A percentile compares a stretch with the other conserved stretches of the same genome.
Conservation (phyloP, 2,113 vertebrate species). For the Misgurnus mizolepis region DNA sequence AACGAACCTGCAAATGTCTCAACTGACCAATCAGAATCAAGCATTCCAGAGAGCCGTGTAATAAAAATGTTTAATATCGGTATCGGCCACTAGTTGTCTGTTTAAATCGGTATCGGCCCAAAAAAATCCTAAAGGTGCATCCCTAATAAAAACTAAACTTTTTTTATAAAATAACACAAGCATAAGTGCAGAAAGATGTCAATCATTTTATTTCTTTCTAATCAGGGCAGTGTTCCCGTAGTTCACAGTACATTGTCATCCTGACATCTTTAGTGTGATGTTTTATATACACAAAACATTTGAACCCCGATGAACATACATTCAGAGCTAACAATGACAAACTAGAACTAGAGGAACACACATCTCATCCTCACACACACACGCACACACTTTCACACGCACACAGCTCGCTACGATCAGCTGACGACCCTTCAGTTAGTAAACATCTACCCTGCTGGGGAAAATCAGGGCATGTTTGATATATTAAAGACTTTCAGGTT, state of each 20-base stretch:
- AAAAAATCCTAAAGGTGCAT: too few species aligned
- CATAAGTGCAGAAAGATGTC: conserved; percentile 31
- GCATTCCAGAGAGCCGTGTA: too few species aligned
- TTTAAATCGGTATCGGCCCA: too few species aligned
- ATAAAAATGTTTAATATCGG: too few species aligned
- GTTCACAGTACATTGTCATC: conserved; percentile 54
- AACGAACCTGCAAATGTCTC: too few species aligned
- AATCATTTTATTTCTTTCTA: conserved; percentile 39
- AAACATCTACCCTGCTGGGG: not conserved
- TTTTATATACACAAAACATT: conserved; percentile 57
- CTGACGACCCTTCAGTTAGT: conserved; percentile 17
- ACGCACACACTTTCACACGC: not conserved
- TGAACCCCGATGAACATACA: conserved; percentile 52
- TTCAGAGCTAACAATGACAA: conserved; percentile 55
- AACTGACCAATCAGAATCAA: too few species aligned
- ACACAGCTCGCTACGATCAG: conserved; percentile 24
- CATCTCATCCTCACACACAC: not conserved
- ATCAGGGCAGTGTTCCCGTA: not conserved
- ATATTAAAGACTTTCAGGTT: not conserved
- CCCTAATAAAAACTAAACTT: not conserved
- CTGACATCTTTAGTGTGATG: conserved; percentile 59
- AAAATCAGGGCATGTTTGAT: not conserved
- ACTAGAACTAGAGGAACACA: conserved; percentile 33
- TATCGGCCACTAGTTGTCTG: too few species aligned
- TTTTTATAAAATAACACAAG: not conserved